Conservation (phyloP, 1,140 invertebrate genomes). For the Bombus picipes region DNA sequence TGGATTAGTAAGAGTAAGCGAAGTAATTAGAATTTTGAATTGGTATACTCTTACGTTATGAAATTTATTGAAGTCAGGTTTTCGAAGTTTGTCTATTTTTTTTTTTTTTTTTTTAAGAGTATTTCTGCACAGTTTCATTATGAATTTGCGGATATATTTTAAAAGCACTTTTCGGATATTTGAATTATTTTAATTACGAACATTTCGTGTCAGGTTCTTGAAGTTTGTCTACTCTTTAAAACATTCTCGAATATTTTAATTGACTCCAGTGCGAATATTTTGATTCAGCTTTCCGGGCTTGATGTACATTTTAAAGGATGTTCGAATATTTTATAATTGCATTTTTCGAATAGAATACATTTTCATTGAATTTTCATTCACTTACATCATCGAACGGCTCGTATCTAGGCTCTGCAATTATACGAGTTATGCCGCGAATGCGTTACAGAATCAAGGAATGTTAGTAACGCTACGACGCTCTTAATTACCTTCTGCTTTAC, state of each 20-base stretch:
- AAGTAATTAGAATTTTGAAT: too few species aligned
- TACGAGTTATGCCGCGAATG: not conserved
- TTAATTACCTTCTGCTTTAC: constrained; percentile 9
- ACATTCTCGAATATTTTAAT: not conserved
- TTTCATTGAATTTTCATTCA: not conserved
- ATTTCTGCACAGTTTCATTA: too few species aligned
- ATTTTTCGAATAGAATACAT: not conserved
- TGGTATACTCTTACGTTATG: not conserved
- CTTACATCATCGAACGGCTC: not conserved
- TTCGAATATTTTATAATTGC: not conserved
- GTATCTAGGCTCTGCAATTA: not conserved
- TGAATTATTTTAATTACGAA: not conserved
- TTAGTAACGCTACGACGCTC: constrained; percentile 15
- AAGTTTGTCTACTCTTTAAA: not conserved
- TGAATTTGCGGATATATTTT: too few species aligned
- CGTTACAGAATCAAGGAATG: not conserved
- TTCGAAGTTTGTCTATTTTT: not conserved
- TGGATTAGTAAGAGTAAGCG: too few species aligned
- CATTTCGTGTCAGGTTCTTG: too few species aligned
- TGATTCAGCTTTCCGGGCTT: too few species aligned
- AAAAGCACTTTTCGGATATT: not conserved
- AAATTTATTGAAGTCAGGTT: not conserved
- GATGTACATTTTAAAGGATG: not conserved
- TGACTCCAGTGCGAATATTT: too few species aligned
- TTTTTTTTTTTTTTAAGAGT: too few species aligned